These are phyloP conservation scores for Scrobipalpa atriplicella DNA, from an alignment of 2,888 invertebrate genomes.

Conservation along the genomic window DNA sequence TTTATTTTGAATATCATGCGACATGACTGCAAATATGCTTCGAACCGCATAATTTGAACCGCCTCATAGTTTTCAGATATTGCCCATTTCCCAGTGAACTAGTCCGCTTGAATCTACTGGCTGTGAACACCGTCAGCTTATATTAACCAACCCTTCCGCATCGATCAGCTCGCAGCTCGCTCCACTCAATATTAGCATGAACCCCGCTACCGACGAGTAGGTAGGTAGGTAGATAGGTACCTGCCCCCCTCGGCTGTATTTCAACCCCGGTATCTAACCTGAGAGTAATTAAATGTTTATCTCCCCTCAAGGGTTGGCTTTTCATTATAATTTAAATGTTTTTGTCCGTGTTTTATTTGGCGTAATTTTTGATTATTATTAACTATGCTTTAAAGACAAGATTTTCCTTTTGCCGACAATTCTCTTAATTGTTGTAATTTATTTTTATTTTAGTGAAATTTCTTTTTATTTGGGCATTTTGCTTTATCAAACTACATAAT, in stretches of 20 bases:
- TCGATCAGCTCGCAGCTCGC: not conserved
- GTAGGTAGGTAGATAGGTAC: not conserved
- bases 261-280: not conserved
- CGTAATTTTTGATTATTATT: not conserved
- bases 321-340: slow-evolving; percentile 11
- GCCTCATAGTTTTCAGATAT: not conserved
- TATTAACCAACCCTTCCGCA: slow-evolving; percentile 9
- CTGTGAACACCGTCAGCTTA: no score
- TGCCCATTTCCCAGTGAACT: not conserved
- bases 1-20: no score
- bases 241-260: not conserved
- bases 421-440: no score
- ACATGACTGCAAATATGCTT: no score
- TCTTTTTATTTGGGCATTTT: no score
- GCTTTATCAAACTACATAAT: no score
- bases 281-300: slow-evolving; percentile 21
- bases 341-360: not conserved
- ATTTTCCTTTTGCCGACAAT: no score
- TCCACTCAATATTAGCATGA: slow-evolving; percentile 10
- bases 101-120: no score
- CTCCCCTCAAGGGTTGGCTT: slow-evolving; percentile 15
- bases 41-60: no score
- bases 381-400: no score
- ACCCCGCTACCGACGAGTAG: not conserved
- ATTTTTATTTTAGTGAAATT: no score